These are phyloP conservation scores for Oscheius sp. DNA, from an alignment of 2,888 invertebrate genomes.

Conservation along the genomic window DNA sequence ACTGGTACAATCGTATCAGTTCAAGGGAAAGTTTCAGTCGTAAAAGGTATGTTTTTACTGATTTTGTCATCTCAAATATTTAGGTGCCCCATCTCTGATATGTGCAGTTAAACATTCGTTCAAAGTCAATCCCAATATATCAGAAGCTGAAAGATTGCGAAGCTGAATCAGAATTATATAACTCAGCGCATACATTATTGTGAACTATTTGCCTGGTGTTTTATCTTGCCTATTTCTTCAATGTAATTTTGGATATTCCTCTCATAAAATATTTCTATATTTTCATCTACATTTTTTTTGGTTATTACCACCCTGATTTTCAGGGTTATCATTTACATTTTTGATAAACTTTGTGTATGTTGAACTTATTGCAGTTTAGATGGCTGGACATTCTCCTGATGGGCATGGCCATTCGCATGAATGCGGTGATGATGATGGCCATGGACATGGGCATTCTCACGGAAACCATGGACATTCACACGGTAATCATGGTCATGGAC, in stretches of 20 bases:
- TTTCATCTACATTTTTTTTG: neutral
- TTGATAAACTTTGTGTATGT: too few relatives aligned
- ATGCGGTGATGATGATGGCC: neutral
- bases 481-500: slow-evolving; percentile 13
- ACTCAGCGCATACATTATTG: neutral
- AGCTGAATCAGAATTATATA: too few relatives aligned
- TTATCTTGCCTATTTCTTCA: neutral
- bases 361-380: too few relatives aligned
- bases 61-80: neutral
- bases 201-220: neutral
- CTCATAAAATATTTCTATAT: neutral
- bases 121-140: neutral
- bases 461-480: slow-evolving; percentile 10
- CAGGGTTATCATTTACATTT: too few relatives aligned
- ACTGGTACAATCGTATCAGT: neutral
- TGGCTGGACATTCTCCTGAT: too few relatives aligned
- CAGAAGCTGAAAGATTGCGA: slow-evolving; percentile 7
- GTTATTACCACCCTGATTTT: neutral
- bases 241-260: neutral
- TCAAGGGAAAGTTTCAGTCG: neutral
- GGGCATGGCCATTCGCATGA: slow-evolving; percentile 15
- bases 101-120: slow-evolving; percentile 8
- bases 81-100: neutral
- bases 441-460: slow-evolving; percentile 6
- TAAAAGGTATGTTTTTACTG: slow-evolving; percentile 9